A percentile compares a stretch with the other conserved stretches of the same genome.
These are phyloP conservation scores for Fregetta grallaria DNA, from an alignment of 2,113 vertebrate genomes.

Conservation along the genomic window DNA sequence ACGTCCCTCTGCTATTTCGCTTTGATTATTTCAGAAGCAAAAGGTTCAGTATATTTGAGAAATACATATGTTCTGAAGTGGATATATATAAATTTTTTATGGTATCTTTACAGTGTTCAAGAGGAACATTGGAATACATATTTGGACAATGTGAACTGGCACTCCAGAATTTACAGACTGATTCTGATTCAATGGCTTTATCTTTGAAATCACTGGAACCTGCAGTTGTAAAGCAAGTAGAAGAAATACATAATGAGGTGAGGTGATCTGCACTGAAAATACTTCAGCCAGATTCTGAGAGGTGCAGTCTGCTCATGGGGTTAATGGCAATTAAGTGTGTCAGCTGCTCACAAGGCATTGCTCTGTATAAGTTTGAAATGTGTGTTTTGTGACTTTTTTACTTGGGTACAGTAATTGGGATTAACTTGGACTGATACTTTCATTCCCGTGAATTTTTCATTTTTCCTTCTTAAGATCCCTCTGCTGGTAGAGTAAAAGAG, in stretches of 20 bases:
- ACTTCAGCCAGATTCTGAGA: background rate
- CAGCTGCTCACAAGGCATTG: background rate
- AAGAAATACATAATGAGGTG: slow-evolving; percentile 98
- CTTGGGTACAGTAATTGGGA: background rate
- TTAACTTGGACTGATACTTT: background rate
- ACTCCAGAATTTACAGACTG: slow-evolving; percentile 82
- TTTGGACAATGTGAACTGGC: slow-evolving; percentile 82
- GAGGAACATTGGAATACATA: slow-evolving; percentile 91
- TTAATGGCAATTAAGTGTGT: background rate
- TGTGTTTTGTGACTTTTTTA: background rate
- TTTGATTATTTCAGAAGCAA: background rate
- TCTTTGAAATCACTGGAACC: slow-evolving; percentile 82
- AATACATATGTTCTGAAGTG: background rate
- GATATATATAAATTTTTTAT: background rate
- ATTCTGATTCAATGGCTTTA: slow-evolving; percentile 67
- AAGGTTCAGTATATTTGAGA: background rate
- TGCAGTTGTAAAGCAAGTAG: slow-evolving; percentile 80
- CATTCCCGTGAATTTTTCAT: background rate
- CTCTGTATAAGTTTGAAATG: background rate
- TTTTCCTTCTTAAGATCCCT: slow-evolving; percentile 3
- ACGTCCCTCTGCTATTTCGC: background rate
- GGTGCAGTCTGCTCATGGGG: background rate
- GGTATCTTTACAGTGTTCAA: slow-evolving; percentile 80
- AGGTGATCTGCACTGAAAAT: background rate
- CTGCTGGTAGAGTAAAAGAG: slow-evolving; percentile 11